phyloP scores from a whole-genome alignment of 2,797 vertebrate species.

The Neomorphus geoffroyi region DNA sequence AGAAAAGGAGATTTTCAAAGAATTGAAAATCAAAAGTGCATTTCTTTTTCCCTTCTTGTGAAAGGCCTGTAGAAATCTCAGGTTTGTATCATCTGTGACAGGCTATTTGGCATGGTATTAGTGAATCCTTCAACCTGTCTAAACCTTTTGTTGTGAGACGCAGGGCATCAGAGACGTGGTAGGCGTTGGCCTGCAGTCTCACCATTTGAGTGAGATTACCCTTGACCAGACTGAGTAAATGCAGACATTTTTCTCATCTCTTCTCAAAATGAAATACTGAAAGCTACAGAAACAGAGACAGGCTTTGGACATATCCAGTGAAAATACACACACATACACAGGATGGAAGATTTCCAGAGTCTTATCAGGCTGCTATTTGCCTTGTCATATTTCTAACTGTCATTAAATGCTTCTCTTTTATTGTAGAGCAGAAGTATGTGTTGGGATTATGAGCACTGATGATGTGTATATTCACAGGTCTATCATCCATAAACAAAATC shows the following conservation, averaged over 20 bases:
- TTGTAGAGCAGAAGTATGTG: constrained; percentile 23
- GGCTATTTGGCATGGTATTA: not conserved
- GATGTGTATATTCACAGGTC: constrained; percentile 28
- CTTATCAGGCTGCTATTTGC: not conserved
- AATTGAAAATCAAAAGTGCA: not conserved
- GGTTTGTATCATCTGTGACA: not conserved
- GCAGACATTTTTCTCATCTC: not conserved
- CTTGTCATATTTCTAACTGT: constrained; percentile 24
- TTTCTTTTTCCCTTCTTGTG: not conserved
- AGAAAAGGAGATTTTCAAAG: not conserved
- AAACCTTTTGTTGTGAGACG: not conserved
- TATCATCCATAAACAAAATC: constrained; percentile 21
- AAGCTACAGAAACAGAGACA: not conserved
- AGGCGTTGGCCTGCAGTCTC: not conserved
- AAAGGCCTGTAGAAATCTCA: not conserved
- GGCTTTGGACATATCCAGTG: not conserved
- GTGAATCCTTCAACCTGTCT: not conserved
- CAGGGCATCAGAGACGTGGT: no score
- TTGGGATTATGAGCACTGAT: constrained; percentile 15
- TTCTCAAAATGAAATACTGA: not conserved
- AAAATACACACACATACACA: not conserved
- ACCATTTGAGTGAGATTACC: not conserved
- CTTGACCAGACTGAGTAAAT: not conserved
- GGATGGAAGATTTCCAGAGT: not conserved
- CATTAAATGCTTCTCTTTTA: constrained; percentile 19